A percentile compares a stretch with the other conserved stretches of the same genome.
These are phyloP conservation scores for Eretmocerus hayati DNA, from an alignment of 2,888 invertebrate genomes.

Conservation along the genomic window DNA sequence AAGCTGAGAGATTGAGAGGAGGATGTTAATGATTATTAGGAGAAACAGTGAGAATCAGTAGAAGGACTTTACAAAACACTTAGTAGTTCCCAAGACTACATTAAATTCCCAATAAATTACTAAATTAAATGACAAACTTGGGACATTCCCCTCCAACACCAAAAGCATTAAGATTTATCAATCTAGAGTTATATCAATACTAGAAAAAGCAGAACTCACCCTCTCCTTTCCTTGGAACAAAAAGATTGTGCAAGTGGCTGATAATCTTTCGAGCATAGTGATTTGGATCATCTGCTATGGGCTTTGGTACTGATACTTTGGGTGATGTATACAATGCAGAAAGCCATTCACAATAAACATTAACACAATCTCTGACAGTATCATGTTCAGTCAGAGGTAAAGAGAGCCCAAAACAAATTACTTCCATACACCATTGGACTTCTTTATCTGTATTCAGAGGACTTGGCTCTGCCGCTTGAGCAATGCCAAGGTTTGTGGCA, in stretches of 20 bases:
- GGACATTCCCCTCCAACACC: no score
- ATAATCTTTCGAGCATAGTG: slow-evolving; percentile 86
- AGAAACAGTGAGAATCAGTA: not conserved
- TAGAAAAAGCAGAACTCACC: slow-evolving; percentile 53
- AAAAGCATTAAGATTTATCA: no score
- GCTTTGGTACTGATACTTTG: slow-evolving; percentile 81
- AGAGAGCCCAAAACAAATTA: slow-evolving; percentile 85
- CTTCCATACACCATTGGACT: slow-evolving; percentile 84
- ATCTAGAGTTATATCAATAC: no score
- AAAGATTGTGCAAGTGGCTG: slow-evolving; percentile 87
- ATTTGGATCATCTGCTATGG: slow-evolving; percentile 83
- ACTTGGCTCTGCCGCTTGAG: slow-evolving; percentile 78
- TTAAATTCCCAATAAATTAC: no score
- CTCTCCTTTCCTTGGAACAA: slow-evolving; percentile 87
- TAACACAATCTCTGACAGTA: slow-evolving; percentile 91
- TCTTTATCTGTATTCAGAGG: slow-evolving; percentile 73
- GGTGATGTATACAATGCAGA: slow-evolving; percentile 77
- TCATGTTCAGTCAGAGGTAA: slow-evolving; percentile 87
- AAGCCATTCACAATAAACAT: slow-evolving; percentile 95
- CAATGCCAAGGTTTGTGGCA: slow-evolving; percentile 61
- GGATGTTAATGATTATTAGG: not conserved
- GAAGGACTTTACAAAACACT: no score
- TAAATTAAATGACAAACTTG: no score
- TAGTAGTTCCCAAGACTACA: no score
- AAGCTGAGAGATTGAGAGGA: not conserved